Evolutionary conservation across 2,888 invertebrate species (phyloP).

Genomic region (Pristionchus arcanus): DNA sequence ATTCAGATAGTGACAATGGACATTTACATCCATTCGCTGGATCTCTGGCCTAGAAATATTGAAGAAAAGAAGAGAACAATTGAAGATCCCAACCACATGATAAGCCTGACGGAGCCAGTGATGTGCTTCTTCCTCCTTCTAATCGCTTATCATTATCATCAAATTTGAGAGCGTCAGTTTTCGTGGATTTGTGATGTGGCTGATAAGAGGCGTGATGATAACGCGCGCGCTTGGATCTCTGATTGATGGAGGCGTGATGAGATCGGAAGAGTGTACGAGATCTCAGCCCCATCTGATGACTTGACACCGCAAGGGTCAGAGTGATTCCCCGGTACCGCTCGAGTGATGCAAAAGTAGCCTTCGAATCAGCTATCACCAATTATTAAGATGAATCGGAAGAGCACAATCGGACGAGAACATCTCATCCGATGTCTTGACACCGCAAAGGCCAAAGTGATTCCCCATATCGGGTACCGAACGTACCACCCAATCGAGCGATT

Average conservation of each 20-base stretch:
- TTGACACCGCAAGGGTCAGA: neutral
- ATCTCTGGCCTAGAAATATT: neutral
- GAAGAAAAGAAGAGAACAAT: neutral
- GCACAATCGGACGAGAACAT: too few relatives aligned
- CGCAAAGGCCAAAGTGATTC: neutral
- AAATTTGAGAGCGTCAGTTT: conserved; percentile 13
- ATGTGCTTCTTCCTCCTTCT: neutral
- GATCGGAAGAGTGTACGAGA: neutral
- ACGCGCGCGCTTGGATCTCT: neutral
- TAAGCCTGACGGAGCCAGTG: conserved; percentile 28
- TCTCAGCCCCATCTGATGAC: neutral
- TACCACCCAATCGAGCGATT: too few relatives aligned
- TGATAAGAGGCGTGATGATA: conserved; percentile 16
- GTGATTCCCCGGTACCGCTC: neutral
- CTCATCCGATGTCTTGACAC: neutral
- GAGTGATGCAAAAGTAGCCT: neutral
- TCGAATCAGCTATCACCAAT: too few relatives aligned
- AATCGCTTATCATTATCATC: neutral
- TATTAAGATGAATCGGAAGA: too few relatives aligned
- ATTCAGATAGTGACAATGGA: neutral
- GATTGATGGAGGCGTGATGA: neutral
- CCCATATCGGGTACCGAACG: neutral
- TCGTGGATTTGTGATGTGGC: neutral
- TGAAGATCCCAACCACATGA: neutral
- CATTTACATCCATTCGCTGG: neutral